Evolutionary conservation across 92 coral and sea anemone genomes (phyloP).

Genomic region (Nematostella vectensis): DNA sequence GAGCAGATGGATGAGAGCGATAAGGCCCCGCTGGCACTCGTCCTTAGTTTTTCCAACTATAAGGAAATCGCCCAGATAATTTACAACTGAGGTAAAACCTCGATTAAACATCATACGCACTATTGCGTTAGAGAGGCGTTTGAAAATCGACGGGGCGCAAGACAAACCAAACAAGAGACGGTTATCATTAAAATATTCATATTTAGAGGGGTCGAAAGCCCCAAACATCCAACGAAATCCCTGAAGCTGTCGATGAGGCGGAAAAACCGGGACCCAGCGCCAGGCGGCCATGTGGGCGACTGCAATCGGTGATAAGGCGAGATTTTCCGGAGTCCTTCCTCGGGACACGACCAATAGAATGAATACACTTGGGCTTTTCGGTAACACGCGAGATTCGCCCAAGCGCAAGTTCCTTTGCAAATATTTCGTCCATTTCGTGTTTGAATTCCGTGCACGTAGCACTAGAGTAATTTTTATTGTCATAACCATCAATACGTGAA

Average conservation of each 20-base stretch:
- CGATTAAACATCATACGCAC: background rate
- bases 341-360: conserved; percentile 15
- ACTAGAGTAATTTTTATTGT: conserved; percentile 6
- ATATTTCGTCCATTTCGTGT: conserved; percentile 10
- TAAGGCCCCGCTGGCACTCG: no score
- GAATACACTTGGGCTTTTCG: conserved; percentile 7
- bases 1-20: background rate
- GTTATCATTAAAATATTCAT: no score
- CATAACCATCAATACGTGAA: conserved; percentile 3
- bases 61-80: conserved; percentile 4
- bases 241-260: no score
- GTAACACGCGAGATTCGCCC: conserved; percentile 1
- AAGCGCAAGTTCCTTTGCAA: conserved; percentile 4
- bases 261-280: no score
- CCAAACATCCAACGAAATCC: no score
- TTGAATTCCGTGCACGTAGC: conserved; percentile 10
- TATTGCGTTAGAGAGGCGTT: conserved; percentile 1
- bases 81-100: background rate
- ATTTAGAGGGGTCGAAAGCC: no score
- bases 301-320: conserved; percentile 15
- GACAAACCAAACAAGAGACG: conserved; percentile 7
- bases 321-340: conserved; percentile 16
- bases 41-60: background rate
- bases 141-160: background rate
- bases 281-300: conserved; percentile 15